Conservation (phyloP, 1,140 invertebrate species). For the Euschistus heros region DNA sequence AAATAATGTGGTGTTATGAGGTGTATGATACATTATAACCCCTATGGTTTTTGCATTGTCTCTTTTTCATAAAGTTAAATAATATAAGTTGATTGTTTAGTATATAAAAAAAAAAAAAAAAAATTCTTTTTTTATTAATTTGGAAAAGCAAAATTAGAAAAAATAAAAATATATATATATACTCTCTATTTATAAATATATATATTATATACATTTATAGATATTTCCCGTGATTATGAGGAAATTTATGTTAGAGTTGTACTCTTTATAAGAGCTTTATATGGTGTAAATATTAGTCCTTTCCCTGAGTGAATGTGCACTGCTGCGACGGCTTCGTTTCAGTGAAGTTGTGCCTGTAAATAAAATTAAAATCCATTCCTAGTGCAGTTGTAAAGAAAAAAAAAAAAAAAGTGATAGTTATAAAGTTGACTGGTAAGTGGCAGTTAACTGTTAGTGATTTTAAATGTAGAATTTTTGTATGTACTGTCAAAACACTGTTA, state of each 20-base stretch:
- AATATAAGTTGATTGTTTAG: background rate
- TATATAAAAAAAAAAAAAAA: background rate
- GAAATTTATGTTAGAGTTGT: constrained; percentile 7
- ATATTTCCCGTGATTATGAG: constrained; percentile 3
- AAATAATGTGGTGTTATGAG: too few relatives aligned
- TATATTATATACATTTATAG: constrained; percentile 2
- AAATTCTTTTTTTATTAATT: background rate
- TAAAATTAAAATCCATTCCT: constrained; percentile 12
- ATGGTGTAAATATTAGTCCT: constrained; percentile 13
- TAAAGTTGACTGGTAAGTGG: background rate
- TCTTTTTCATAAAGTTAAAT: background rate
- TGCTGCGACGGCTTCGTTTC: constrained; percentile 9
- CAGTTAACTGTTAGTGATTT: constrained; percentile 14
- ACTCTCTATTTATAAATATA: background rate
- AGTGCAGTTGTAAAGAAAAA: background rate
- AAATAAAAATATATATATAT: background rate
- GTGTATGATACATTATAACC: too few relatives aligned
- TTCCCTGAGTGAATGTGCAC: background rate
- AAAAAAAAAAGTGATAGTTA: constrained; percentile 1
- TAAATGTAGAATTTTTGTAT: constrained; percentile 15
- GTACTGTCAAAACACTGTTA: constrained; percentile 3
- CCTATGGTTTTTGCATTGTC: too few relatives aligned
- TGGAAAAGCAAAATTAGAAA: background rate
- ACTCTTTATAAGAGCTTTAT: constrained; percentile 19
- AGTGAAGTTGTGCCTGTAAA: constrained; percentile 14